These are phyloP conservation scores for Phoxinus phoxinus DNA, from an alignment of 2,113 vertebrate species.

Conservation along the genomic window DNA sequence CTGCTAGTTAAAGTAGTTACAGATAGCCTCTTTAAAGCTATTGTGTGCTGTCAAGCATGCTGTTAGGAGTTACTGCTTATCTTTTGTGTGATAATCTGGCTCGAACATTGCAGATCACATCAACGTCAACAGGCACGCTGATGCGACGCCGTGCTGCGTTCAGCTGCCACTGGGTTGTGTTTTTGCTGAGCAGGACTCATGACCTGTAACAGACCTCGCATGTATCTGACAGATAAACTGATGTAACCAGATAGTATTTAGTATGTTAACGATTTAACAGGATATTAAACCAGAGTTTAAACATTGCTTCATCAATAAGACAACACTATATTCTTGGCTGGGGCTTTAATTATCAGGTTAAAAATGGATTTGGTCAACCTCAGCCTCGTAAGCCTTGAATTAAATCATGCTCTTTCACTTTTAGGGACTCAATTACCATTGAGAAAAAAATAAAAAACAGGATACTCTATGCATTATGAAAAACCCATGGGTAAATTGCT, in stretches of 20 bases:
- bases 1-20: slow-evolving; percentile 23
- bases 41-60: slow-evolving; percentile 1
- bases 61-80: neutral
- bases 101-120: neutral
- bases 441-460: neutral
- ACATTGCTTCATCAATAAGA: slow-evolving; percentile 56
- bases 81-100: neutral
- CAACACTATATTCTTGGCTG: slow-evolving; percentile 51
- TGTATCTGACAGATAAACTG: slow-evolving; percentile 14
- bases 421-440: slow-evolving; percentile 63
- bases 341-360: slow-evolving; percentile 67
- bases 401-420: slow-evolving; percentile 61
- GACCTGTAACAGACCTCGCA: neutral
- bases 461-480: slow-evolving; percentile 38
- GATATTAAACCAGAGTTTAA: slow-evolving; percentile 55
- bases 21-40: slow-evolving; percentile 27
- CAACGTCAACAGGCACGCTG: neutral
- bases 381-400: slow-evolving; percentile 58
- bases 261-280: slow-evolving; percentile 10
- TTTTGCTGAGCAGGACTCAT: neutral
- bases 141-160: neutral
- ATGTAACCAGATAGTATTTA: slow-evolving; percentile 14
- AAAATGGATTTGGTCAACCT: slow-evolving; percentile 57
- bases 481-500: slow-evolving; percentile 5
- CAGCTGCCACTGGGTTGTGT: slow-evolving; percentile 7